phyloP scores from a whole-genome alignment of 2,797 vertebrate genomes.

The Enteromius afrohamiltoni region DNA sequence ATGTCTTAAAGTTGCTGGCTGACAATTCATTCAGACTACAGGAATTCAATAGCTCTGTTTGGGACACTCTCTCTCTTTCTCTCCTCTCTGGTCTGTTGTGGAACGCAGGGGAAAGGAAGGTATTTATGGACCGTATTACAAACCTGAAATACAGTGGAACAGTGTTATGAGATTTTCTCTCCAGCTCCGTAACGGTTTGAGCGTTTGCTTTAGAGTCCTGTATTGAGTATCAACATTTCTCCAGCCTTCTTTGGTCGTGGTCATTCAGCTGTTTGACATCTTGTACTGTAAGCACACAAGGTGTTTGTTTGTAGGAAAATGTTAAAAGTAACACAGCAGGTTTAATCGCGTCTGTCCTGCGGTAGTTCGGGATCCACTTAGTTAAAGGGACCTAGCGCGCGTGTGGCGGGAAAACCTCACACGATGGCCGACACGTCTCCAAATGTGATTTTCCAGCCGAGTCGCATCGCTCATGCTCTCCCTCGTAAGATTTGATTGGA shows the following conservation, averaged over 20 bases:
- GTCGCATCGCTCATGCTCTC: constrained; percentile 18
- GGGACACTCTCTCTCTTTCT: constrained; percentile 15
- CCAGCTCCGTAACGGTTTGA: constrained; percentile 2
- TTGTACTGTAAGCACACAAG: constrained; percentile 5
- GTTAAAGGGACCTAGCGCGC: not conserved
- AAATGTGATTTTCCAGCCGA: constrained; percentile 44
- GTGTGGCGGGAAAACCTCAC: not conserved
- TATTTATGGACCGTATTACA: constrained; percentile 33
- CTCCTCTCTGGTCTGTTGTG: constrained; percentile 18
- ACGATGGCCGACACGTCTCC: not conserved
- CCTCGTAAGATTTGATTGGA: constrained; percentile 47
- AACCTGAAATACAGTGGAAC: constrained; percentile 23
- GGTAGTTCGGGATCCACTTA: constrained; percentile 16
- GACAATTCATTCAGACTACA: constrained; percentile 55
- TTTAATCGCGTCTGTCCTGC: not conserved
- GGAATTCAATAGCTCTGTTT: constrained; percentile 57
- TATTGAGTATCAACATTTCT: constrained; percentile 17
- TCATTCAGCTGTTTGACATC: constrained; percentile 10
- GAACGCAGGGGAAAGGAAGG: constrained; percentile 8
- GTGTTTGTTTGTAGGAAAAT: constrained; percentile 18
- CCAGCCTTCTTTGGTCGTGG: not conserved
- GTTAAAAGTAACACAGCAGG: not conserved
- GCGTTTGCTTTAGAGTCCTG: constrained; percentile 2
- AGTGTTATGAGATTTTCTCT: constrained; percentile 26
- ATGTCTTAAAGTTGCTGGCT: constrained; percentile 52